Evolutionary conservation across 2,113 vertebrate species (phyloP).

Genomic region (Trichomycterus rosablanca): DNA sequence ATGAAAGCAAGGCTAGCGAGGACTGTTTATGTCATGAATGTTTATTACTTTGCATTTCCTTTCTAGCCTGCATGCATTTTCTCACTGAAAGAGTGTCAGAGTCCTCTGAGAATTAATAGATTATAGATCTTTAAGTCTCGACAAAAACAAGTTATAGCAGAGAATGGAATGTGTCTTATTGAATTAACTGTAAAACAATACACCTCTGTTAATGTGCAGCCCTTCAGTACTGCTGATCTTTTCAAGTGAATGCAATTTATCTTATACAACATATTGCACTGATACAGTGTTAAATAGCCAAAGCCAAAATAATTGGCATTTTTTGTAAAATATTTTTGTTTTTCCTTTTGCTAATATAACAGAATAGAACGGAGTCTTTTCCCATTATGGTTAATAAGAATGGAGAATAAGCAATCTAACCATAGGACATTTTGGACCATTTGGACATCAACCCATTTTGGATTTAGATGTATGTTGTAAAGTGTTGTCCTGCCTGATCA

Average conservation of each 20-base stretch:
- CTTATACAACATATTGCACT: not conserved
- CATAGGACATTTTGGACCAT: no score
- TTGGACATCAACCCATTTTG: no score
- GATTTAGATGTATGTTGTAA: no score
- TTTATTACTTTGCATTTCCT: not conserved
- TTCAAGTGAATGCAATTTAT: not conserved
- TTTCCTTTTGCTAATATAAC: no score
- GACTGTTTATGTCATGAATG: not conserved
- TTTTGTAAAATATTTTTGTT: no score
- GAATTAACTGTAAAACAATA: constrained; percentile 61
- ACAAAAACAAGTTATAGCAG: constrained; percentile 48
- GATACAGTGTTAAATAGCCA: no score
- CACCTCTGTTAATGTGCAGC: constrained; percentile 46
- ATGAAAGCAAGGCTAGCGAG: not conserved
- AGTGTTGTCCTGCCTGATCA: no score
- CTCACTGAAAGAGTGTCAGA: not conserved
- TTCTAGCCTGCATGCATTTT: constrained; percentile 2
- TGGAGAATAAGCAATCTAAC: no score
- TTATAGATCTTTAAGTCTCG: constrained; percentile 51
- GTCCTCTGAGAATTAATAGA: constrained; percentile 43
- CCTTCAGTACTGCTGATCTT: constrained; percentile 48
- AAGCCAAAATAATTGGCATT: no score
- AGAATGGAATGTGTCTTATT: constrained; percentile 47
- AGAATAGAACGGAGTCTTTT: no score
- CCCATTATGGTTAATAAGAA: no score